Base-by-base conservation (phyloP, 2,888 invertebrate genomes). In the Slavum lentiscoides region DNA sequence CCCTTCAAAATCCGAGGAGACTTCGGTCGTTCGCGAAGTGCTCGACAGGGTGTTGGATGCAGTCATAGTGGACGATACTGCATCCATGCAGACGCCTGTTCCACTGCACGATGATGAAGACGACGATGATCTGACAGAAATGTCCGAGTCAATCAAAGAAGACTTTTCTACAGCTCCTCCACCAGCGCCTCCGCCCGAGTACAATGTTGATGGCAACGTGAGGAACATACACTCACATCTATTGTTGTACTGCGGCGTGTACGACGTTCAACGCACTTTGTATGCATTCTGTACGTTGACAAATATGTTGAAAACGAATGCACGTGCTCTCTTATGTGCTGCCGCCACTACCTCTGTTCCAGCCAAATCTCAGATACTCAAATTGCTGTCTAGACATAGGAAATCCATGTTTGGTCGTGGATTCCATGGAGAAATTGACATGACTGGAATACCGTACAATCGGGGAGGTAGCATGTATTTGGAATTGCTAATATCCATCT, bases 201-300 rank as follows among this genome's bases (percentile, higher is more conserved):
- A 80, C 19, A 80, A 72, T 13, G 72, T 80, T n/a, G 69, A 70
- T 72, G 64, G 82, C 21, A 72, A 64, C 17, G 76, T 82, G 19
- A 62, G 83, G 81, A 72, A 82, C 68, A 77, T 94, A 82, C 95
- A 95, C 86, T 92, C 93, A 37, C 95, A 95, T 85, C 90, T 96
- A 87, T 89, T 95, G 64, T 88, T 96, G 4, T 95, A 95, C 85
- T 91, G 91, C 84, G 92, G 92, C 83, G 91, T 92, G 23, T 94
- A 93, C 84, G 94, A 95, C 86, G 91, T 92, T 0, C 89, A 90
- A 82, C 90, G 92, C 84, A 91, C 91, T 4, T 87, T 93, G 0
- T 94, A 94, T 85, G 92, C 93, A 11, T 87, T 95, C 83, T 90
- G 91, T 82, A 92, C 92, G 0, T 86, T 94, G n/a, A 90, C 91